Conservation (phyloP, 2,113 vertebrate genomes). For the Hoplias malabaricus region DNA sequence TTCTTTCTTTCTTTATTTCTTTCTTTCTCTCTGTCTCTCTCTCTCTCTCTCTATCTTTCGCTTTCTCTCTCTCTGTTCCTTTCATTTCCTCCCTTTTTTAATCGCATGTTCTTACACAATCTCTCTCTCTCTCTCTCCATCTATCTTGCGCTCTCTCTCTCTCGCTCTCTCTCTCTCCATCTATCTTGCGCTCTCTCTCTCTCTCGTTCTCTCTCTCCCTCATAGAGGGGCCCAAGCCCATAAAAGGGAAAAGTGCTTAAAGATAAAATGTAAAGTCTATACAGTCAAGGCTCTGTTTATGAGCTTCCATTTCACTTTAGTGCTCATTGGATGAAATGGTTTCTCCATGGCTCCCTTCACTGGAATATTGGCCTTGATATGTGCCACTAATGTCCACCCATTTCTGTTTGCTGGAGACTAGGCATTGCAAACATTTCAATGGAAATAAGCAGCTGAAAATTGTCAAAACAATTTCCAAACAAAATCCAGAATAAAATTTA, state of each 20-base stretch:
- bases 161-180: conserved; percentile 20
- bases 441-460: conserved; percentile 17
- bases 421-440: conserved; percentile 13
- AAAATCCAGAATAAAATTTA: conserved; percentile 16
- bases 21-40: not conserved
- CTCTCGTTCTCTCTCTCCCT: conserved; percentile 58
- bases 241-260: conserved; percentile 92
- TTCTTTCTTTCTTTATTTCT: conserved; percentile 41
- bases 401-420: conserved; percentile 2
- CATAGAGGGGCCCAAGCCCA: conserved; percentile 84
- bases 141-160: conserved; percentile 5
- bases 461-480: conserved; percentile 21
- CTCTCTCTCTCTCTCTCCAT: conserved; percentile 54
- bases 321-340: conserved; percentile 65
- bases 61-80: conserved; percentile 33
- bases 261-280: conserved; percentile 98
- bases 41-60: conserved; percentile 4
- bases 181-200: conserved; percentile 15
- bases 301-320: conserved; percentile 80
- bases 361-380: conserved; percentile 64
- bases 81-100: too few relatives aligned
- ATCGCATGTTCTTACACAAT: not conserved
- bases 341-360: conserved; percentile 55
- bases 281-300: conserved; percentile 94
- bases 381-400: conserved; percentile 58